Base-by-base conservation (phyloP, 2,888 invertebrate genomes). In the Pristionchus entomophagus region DNA sequence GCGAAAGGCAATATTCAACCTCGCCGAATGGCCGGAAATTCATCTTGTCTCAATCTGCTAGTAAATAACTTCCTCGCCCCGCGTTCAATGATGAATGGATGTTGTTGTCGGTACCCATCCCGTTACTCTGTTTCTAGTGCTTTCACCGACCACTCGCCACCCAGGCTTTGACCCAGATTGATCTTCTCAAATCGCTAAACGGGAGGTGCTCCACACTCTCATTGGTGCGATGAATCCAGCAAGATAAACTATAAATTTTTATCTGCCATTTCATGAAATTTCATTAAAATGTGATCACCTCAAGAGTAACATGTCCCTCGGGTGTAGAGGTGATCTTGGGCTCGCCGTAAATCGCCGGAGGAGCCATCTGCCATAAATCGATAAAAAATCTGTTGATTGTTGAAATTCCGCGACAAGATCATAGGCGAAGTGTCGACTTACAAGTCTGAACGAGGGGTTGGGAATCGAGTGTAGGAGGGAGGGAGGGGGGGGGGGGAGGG, bases 261-360 rank as follows among this genome's bases (percentile, higher is more conserved):
- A 51, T 51, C 51, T 51, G 22, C 17, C 51, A 5, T 51, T 3
- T 5, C 51, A n/a, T n/a, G n/a, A n/a, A n/a, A n/a, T n/a, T n/a
- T n/a, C n/a, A n/a, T n/a, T n/a, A n/a, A n/a, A n/a, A n/a, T n/a
- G n/a, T n/a, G n/a, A 78, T 35, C 22, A 90, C 91, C 88, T 93
- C 93, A 19, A 93, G 89, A 86, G 90, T 89, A n/a, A 93, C 93
- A 29, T 88, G 89, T 80, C 92, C 93, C 78, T 91, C 92, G 51
- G 89, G 87, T 51, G 91, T 90, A 8, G 73, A 73, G 59, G 89
- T 78, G 88, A 93, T 93, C 88, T 92, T 93, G 41, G 93, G 93
- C 86, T 93, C 92, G 38, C 93, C 93, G 88, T 92, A 91, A 83
- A 93, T 93, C 86, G 90, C 86, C 59, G 93, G 93, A 85, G 93